phyloP scores from a whole-genome alignment of 2,888 invertebrate genomes.

The Trichacis sp. region DNA sequence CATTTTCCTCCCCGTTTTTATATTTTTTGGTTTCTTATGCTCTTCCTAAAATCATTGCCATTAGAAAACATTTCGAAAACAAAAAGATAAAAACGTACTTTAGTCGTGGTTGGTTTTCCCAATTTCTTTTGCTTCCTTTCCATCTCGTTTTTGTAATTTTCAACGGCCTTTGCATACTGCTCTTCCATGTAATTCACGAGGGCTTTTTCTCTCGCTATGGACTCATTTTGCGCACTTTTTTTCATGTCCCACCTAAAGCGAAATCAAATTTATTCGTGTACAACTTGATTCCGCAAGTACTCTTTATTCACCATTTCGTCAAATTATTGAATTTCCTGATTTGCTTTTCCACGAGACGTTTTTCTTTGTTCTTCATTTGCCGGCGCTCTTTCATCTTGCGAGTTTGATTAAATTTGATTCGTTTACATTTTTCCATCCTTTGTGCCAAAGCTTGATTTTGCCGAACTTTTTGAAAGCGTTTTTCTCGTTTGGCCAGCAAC shows the following conservation, averaged over 20 bases:
- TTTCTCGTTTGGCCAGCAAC: background rate
- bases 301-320: conserved; percentile 4
- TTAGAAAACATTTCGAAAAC: too few relatives aligned
- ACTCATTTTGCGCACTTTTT: conserved; percentile 46
- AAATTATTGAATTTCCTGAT: background rate
- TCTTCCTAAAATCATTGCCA: too few relatives aligned
- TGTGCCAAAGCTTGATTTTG: conserved; percentile 25
- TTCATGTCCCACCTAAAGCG: conserved; percentile 54
- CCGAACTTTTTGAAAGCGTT: conserved; percentile 13
- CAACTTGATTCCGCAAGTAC: too few relatives aligned
- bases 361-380: background rate
- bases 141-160: conserved; percentile 54
- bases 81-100: conserved; percentile 31
- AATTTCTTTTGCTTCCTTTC: conserved; percentile 46
- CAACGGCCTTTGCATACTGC: conserved; percentile 48
- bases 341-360: background rate
- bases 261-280: background rate
- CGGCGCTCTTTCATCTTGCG: background rate
- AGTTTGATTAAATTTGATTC: background rate
- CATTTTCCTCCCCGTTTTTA: too few relatives aligned
- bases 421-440: background rate
- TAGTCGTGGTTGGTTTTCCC: conserved; percentile 31
- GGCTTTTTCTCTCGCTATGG: conserved; percentile 48
- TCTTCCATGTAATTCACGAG: conserved; percentile 42
- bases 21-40: too few relatives aligned